These are phyloP conservation scores for Plestiodon gilberti DNA, from an alignment of 2,113 vertebrate genomes.

Conservation along the genomic window DNA sequence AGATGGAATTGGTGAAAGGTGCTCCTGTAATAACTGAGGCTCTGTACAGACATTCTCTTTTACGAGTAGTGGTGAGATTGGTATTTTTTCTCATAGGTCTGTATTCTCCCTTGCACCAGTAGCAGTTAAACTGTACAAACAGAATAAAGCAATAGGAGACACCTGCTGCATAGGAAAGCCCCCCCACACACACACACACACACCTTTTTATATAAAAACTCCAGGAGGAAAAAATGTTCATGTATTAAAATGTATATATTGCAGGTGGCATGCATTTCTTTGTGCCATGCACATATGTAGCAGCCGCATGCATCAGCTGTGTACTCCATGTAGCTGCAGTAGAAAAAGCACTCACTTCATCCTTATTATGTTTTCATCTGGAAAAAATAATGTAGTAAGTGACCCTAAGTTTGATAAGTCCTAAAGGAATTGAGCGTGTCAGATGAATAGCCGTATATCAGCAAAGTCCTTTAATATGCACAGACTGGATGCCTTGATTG, in stretches of 20 bases:
- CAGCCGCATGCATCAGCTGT: not conserved
- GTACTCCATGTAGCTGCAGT: not conserved
- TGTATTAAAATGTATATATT: not conserved
- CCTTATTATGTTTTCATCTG: not conserved
- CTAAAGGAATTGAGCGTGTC: constrained; percentile 2
- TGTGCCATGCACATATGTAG: not conserved
- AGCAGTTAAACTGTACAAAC: not conserved
- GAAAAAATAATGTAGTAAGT: not conserved
- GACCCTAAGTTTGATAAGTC: constrained; percentile 5
- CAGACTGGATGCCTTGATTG: constrained; percentile 54
- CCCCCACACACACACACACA: too few relatives aligned
- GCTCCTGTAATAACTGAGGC: not conserved
- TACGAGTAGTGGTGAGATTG: not conserved
- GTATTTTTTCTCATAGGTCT: not conserved
- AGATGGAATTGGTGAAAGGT: not conserved
- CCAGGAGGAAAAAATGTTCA: not conserved
- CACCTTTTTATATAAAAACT: not conserved
- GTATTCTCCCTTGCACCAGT: not conserved
- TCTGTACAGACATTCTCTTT: not conserved
- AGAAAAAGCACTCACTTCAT: not conserved
- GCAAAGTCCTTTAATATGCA: constrained; percentile 46
- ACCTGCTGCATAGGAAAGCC: not conserved
- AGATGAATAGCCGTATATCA: constrained; percentile 59
- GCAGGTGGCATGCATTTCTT: not conserved
- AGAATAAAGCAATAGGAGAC: not conserved